Evolutionary conservation across 1,140 invertebrate genomes (phyloP), one percentile per base, ranked within the genome.

Genomic region (Apis dorsata): DNA sequence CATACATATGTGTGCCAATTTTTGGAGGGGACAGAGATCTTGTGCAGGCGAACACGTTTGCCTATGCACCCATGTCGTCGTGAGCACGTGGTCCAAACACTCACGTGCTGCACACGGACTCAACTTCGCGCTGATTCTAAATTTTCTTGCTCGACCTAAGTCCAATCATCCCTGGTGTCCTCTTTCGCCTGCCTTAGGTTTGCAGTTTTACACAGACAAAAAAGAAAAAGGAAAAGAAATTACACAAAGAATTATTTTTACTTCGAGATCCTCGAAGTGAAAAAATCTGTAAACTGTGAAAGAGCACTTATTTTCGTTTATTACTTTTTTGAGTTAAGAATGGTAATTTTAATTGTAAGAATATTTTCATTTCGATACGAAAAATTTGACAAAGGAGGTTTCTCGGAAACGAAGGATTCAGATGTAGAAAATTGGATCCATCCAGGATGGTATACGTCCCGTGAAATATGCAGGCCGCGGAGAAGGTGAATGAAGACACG

Each of bases 71-170:
- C 70, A 69, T 63, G 15, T 57, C 53, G 34, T 19, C 34, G 21
- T 10, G 4, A 76, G 49, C 85, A 81, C 83, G 83, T 84, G 69
- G 63, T 69, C 28, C 7, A 51, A 17, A 28, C 55, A n/a, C 44
- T 69, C 80, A 81, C 80, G 80, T 81, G 80, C 60, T 60, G 76
- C 49, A 9, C 15, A n/a, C 24, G 11, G n/a, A 24, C 62, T 85
- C 59, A 34, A 79, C 65, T 68, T 77, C 28, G 34, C 65, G 75
- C 78, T 79, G 63, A 71, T 84, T 84, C 71, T 75, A 79, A 84
- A 83, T 83, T 84, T 85, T 84, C 57, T 59, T 44, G 57, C 49
- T 34, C 19, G 21, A 53, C 63, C 10, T 44, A 44, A 68, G 59
- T 15, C 51, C 28, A 69, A 59, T 66, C 66, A 68, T 65, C 66